Conservation (phyloP, 2,113 vertebrate species). For the Thalassoma bifasciatum region DNA sequence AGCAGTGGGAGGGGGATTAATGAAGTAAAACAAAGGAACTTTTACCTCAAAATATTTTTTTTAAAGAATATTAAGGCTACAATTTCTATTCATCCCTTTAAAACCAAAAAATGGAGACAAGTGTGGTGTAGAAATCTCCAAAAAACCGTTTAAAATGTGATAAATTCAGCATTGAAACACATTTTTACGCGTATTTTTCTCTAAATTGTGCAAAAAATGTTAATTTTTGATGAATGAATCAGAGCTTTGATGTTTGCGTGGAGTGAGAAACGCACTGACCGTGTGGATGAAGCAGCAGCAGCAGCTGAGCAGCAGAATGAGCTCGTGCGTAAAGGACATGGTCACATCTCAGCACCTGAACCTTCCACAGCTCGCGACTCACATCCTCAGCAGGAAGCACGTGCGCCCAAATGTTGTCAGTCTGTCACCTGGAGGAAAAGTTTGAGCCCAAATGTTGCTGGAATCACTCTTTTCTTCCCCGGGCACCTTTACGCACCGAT, state of each 20-base stretch:
- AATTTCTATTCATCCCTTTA: background rate
- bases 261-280: slow-evolving; percentile 38
- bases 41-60: background rate
- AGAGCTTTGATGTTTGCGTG: background rate
- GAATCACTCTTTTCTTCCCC: too few species aligned
- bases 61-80: background rate
- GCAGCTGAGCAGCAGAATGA: slow-evolving; percentile 56
- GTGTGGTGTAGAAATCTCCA: background rate
- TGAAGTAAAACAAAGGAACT: background rate
- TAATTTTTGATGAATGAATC: too few species aligned
- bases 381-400: slow-evolving; percentile 32
- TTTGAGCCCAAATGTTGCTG: background rate
- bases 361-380: slow-evolving; percentile 22
- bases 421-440: background rate
- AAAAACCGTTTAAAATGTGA: too few species aligned
- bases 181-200: too few species aligned
- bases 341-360: slow-evolving; percentile 38
- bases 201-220: too few species aligned
- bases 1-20: background rate
- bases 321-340: slow-evolving; percentile 52
- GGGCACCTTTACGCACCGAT: background rate
- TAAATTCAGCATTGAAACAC: too few species aligned
- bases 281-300: slow-evolving; percentile 29
- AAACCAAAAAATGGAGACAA: background rate
- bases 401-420: background rate